A percentile compares a stretch with the other conserved stretches of the same genome.
These are phyloP conservation scores for Phyllopteryx taeniolatus DNA, from an alignment of 2,113 vertebrate species.

Conservation along the genomic window DNA sequence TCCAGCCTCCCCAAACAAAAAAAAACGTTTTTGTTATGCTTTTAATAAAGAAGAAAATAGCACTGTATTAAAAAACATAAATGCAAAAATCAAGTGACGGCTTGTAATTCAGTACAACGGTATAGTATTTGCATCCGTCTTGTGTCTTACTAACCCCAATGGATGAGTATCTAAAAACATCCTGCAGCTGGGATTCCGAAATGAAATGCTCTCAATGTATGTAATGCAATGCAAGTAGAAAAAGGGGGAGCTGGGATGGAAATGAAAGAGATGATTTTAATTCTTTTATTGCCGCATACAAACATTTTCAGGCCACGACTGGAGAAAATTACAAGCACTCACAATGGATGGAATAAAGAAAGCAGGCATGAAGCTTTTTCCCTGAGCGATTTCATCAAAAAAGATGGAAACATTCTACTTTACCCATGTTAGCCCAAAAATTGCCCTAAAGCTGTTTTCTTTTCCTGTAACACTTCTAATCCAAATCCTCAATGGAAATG, in stretches of 20 bases:
- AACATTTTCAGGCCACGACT: conserved; percentile 48
- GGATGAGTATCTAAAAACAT: conserved; percentile 18
- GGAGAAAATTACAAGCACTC: conserved; percentile 29
- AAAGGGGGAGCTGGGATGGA: not conserved
- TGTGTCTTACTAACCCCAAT: no score
- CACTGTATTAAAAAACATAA: no score
- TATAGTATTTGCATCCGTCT: no score
- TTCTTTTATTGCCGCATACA: conserved; percentile 42
- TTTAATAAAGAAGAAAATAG: no score
- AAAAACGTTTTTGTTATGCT: no score
- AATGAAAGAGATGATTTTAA: conserved; percentile 51
- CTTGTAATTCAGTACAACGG: no score
- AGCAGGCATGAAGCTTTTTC: conserved; percentile 30
- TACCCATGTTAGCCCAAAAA: conserved; percentile 15
- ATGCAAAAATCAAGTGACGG: no score
- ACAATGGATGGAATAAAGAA: not conserved
- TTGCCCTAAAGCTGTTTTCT: conserved; percentile 16
- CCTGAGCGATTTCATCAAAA: conserved; percentile 56
- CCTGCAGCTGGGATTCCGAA: conserved; percentile 22
- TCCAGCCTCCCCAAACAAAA: no score
- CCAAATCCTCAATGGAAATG: not conserved
- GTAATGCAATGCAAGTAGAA: conserved; percentile 16
- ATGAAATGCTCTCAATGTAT: conserved; percentile 28
- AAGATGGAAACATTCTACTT: conserved; percentile 14
- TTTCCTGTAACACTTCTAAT: conserved; percentile 16